Conservation (phyloP, 2,113 vertebrate species). For the Poicephalus gulielmi region DNA sequence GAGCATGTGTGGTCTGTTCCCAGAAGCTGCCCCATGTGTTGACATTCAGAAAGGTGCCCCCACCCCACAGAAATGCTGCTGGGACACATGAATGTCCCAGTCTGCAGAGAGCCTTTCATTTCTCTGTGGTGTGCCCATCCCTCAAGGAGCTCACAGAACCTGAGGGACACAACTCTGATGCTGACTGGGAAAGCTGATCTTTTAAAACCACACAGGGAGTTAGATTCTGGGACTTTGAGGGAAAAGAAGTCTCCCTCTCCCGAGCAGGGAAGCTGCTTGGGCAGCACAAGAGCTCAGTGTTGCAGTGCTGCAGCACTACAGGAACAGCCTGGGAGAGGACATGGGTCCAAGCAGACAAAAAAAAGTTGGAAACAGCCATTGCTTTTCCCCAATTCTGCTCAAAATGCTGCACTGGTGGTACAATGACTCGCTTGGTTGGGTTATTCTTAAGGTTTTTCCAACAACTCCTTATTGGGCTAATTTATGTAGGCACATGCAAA, state of each 20-base stretch:
- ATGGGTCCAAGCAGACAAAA: not conserved
- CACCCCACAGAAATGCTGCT: not conserved
- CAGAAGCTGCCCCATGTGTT: not conserved
- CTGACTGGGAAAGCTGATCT: not conserved
- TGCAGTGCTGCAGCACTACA: not conserved
- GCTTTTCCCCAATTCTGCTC: not conserved
- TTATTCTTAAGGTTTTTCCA: not conserved
- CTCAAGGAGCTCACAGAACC: not conserved
- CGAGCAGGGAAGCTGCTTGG: fast-evolving
- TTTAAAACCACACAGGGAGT: not conserved
- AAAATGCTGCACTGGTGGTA: not conserved
- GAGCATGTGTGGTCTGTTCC: fast-evolving
- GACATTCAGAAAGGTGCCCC: not conserved
- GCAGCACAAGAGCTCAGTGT: not conserved
- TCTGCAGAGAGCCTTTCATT: not conserved
- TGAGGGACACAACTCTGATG: not conserved
- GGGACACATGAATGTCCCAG: not conserved
- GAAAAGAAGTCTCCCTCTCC: not conserved
- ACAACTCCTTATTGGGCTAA: not conserved
- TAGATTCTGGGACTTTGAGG: not conserved
- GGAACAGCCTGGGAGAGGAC: not conserved
- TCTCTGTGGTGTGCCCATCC: not conserved
- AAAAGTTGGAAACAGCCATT: not conserved
- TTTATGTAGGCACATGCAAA: not conserved
- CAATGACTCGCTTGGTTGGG: not conserved